Evolutionary conservation across 2,888 invertebrate species (phyloP).

Genomic region (Minunthozetes semirufus): DNA sequence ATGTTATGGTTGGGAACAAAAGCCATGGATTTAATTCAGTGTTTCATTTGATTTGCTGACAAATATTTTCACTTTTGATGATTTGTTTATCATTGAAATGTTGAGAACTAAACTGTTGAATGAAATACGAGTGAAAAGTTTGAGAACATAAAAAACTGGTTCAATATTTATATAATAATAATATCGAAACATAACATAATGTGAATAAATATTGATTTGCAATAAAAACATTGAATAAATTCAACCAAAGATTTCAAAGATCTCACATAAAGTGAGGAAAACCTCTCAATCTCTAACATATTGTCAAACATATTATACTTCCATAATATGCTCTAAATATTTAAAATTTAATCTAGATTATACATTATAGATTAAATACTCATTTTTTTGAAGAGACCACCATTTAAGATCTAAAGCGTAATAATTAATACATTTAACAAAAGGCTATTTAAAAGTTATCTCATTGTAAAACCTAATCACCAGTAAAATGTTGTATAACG

Average conservation of each 20-base stretch:
- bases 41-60: background rate
- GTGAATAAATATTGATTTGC: slow-evolving; percentile 21
- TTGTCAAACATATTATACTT: too few relatives aligned
- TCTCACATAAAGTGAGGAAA: background rate
- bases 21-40: slow-evolving; percentile 5
- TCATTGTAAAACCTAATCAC: too few relatives aligned
- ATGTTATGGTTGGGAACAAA: background rate
- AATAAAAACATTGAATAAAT: slow-evolving; percentile 5
- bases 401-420: too few relatives aligned
- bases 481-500: too few relatives aligned
- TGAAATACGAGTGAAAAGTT: background rate
- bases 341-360: too few relatives aligned
- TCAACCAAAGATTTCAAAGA: background rate
- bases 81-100: slow-evolving; percentile 1
- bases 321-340: too few relatives aligned
- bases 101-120: background rate
- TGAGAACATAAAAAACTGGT: background rate
- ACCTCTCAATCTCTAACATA: too few relatives aligned
- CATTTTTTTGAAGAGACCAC: too few relatives aligned
- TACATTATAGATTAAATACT: too few relatives aligned
- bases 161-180: slow-evolving; percentile 9
- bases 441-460: too few relatives aligned
- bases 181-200: slow-evolving; percentile 2
- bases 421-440: too few relatives aligned
- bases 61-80: background rate